Percentiles rank a stretch among this genome's conserved stretches.
Conservation (phyloP, 2,113 vertebrate genomes). For the Acrocephalus arundinaceus region DNA sequence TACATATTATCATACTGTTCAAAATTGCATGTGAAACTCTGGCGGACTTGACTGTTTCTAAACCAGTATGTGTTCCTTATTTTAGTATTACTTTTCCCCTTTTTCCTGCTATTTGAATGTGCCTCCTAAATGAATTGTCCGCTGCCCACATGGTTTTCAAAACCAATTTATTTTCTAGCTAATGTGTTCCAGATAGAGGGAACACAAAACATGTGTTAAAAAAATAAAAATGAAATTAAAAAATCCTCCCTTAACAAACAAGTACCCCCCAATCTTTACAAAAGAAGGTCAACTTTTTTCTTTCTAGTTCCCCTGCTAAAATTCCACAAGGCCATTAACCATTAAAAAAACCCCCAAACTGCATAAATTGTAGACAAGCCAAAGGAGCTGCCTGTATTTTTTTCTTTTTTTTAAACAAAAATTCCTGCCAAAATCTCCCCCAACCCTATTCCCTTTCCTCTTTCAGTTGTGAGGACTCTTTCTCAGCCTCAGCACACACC, state of each 20-base stretch:
- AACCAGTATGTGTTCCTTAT: neutral
- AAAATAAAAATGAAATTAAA: neutral
- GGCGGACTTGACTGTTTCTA: neutral
- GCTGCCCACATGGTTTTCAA: constrained; percentile 65
- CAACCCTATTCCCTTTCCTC: neutral
- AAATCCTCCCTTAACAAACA: neutral
- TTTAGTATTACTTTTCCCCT: neutral
- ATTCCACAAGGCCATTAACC: neutral
- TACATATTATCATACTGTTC: neutral
- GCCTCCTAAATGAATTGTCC: neutral
- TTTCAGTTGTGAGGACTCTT: neutral
- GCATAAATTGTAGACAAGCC: neutral
- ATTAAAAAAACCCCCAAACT: neutral
- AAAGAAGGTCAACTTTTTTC: neutral
- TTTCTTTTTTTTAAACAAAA: neutral
- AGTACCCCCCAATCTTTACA: neutral
- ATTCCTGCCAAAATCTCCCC: neutral
- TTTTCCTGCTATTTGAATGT: neutral
- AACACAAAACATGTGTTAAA: constrained; percentile 20
- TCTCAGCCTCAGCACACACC: neutral
- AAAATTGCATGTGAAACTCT: neutral
- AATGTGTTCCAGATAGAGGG: constrained; percentile 75
- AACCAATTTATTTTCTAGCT: constrained; percentile 80
- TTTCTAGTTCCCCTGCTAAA: neutral
- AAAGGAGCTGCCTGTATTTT: neutral